Base-by-base conservation (phyloP, 2,113 vertebrate genomes). In the Gallinago jamesoni region DNA sequence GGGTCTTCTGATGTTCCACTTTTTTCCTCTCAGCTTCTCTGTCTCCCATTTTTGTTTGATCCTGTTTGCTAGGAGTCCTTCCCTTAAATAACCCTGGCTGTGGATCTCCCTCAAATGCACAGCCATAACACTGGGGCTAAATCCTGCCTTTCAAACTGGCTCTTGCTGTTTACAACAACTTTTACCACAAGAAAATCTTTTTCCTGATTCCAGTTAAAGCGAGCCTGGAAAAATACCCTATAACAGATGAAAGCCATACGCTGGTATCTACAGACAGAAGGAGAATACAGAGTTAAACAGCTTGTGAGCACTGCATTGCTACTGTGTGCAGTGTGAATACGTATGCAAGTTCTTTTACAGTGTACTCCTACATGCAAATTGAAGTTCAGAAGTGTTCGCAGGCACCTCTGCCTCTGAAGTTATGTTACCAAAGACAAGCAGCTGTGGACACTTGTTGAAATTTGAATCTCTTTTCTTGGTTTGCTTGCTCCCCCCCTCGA, bases 401-500 rank as follows among this genome's bases (percentile, higher is more conserved):
- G 60, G 62, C 78, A 90, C 39, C 33, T 76, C 87, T 87, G 82
- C 56, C 69, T 78, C 62, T 27, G n/a, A 67, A 64, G 18, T 55
- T 64, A 24, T 5, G 19, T 64, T 82, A 50, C 45, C 43, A 59
- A 53, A 67, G 47, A 24, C 27, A 57, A 84, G 84, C 37, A 84
- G 73, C 86, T 77, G 30, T 19, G 63, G 60, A 78, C 69, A 45
- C 76, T 90, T 82, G 67, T 13, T 89, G 81, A 73, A 76, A 72
- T 39, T 14, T 15, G 33, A 82, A 72, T 96, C 69, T 89, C 82
- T 60, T 95, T 93, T 70, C 86, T 79, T 84, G 92, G 93, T 66
- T 96, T 92, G 52, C 95, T 96, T 96, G 92, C 96, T 94, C 92
- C 96, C 95, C 95, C 80, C 66, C 4, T 95, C 70, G 94, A 96